These are phyloP conservation scores for Diaphora mendica DNA, from an alignment of 2,888 invertebrate species.

Conservation along the genomic window DNA sequence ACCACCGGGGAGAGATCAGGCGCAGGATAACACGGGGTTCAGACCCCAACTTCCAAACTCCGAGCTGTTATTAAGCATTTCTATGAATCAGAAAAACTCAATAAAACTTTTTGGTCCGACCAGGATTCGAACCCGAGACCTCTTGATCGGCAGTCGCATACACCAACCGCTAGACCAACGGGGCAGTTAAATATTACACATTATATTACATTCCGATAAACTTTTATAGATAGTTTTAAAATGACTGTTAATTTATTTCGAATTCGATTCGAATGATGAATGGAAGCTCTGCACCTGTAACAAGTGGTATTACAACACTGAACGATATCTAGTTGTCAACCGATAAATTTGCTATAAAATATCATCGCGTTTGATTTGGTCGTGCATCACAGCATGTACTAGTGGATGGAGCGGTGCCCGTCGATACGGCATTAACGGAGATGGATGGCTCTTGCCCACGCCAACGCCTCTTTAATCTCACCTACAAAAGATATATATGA, in stretches of 20 bases:
- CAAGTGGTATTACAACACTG: background rate
- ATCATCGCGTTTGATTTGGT: slow-evolving; percentile 42
- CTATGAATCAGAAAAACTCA: too few species aligned
- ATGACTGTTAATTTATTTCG: background rate
- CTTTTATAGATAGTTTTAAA: background rate
- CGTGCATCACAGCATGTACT: slow-evolving; percentile 41
- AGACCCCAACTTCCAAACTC: too few species aligned
- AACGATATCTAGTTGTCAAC: background rate
- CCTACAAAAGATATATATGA: slow-evolving; percentile 75
- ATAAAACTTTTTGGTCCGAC: too few species aligned
- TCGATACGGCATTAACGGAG: slow-evolving; percentile 79
- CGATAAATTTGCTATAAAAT: background rate
- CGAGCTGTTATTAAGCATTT: too few species aligned
- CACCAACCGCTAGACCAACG: too few species aligned
- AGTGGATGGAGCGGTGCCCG: slow-evolving; percentile 51
- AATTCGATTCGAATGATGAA: background rate
- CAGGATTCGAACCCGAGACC: too few species aligned
- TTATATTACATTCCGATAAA: too few species aligned
- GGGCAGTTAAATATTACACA: too few species aligned
- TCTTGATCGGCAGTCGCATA: too few species aligned
- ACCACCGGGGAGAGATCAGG: too few species aligned
- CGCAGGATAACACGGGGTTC: too few species aligned
- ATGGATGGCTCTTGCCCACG: slow-evolving; percentile 74
- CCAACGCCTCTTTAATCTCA: slow-evolving; percentile 79
- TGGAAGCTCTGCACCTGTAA: background rate